Evolutionary conservation across 2,797 vertebrate genomes (phyloP), one percentile per base, ranked within the genome.

Genomic region (Vireo griseus): DNA sequence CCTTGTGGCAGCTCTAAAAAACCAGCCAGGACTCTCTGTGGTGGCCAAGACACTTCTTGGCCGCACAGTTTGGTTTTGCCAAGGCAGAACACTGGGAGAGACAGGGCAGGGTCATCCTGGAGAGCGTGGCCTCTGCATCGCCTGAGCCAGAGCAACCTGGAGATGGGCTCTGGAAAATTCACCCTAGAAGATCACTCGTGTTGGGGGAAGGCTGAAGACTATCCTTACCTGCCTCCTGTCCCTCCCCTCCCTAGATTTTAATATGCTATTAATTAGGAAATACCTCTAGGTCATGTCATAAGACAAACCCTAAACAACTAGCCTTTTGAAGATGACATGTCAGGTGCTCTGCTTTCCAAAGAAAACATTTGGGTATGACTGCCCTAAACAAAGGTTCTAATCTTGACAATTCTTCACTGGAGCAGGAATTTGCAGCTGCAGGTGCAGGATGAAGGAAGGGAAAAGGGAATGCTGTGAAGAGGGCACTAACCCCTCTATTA

Each of bases 371-470:
- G 37, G 40, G 33, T 61, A 52, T 10, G 19, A 85, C 33, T 18
- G 12, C 62, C 47, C 62, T 73, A 52, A 93, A 92, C 92, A 95
- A 95, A 93, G 59, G 40, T 58, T 86, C 29, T 91, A 89, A 94
- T 90, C 92, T 90, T 72, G 37, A 26, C 55, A 63, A 7, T 88
- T 88, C 51, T 62, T 86, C 0, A 0, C 39, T 21, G 45, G 31
- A 86, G 57, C 68, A 90, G 79, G 91, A 94, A 94, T 95, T 81
- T 82, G 45, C 87, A 72, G 84, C 6, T 10, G 75, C 89, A 96
- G 92, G 79, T 90, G 72, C 12, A 5, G 65, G 57, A 74, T 39
- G 72, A 87, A 74, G 81, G 81, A 83, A 71, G 18, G 35, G 28
- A 35, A 86, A 37, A 82, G 51, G 78, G 59, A 93, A 79, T 3